A percentile compares a stretch with the other conserved stretches of the same genome.
Conservation (phyloP, 2,797 vertebrate genomes). For the Spondyliosoma cantharus region DNA sequence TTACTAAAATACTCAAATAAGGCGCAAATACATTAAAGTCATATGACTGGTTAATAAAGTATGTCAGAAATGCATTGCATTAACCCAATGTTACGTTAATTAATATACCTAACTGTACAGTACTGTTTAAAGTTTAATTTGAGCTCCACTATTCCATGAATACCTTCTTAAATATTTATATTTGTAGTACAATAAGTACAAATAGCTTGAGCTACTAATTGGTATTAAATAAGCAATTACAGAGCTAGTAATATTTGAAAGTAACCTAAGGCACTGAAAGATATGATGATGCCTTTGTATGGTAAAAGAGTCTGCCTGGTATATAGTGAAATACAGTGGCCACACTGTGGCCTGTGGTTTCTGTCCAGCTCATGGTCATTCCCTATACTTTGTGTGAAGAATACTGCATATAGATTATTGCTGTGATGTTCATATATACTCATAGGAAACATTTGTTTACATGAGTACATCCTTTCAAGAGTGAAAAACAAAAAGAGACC, state of each 20-base stretch:
- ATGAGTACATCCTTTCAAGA: background rate
- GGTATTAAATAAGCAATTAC: conserved; percentile 1
- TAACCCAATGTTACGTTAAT: background rate
- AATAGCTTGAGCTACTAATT: background rate
- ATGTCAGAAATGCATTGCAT: background rate
- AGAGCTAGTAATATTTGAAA: background rate
- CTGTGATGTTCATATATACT: background rate
- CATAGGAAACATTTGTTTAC: background rate
- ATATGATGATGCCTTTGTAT: conserved; percentile 35
- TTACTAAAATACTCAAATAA: background rate
- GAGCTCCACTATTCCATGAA: too few relatives aligned
- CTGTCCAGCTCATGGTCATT: conserved; percentile 18
- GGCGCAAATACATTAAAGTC: background rate
- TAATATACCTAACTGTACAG: background rate
- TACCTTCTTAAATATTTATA: background rate
- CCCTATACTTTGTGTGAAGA: background rate
- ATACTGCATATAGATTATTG: background rate
- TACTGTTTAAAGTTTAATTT: background rate
- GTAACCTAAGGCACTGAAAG: conserved; percentile 2
- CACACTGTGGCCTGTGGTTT: background rate
- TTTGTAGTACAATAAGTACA: conserved; percentile 10
- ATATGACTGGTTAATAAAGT: background rate
- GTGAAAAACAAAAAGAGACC: background rate
- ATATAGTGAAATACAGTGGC: background rate
- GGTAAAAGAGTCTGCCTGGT: conserved; percentile 2